Evolutionary conservation across 2,888 invertebrate genomes (phyloP), one percentile per base, ranked within the genome.

Genomic region (Hedya salicella): DNA sequence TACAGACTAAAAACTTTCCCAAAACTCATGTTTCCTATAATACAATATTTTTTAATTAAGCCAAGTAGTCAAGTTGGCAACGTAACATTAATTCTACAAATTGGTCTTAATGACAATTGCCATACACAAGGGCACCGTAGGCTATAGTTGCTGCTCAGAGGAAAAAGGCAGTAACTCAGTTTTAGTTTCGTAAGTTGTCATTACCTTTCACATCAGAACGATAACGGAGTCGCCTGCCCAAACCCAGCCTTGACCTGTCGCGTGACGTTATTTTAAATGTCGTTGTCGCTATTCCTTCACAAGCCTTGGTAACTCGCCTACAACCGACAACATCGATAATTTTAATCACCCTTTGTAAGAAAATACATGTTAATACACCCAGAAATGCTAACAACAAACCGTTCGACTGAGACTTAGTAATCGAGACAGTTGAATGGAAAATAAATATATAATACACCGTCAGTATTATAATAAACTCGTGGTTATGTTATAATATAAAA

Each of bases 31-130:
- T 52, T 19, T 59, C 25, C 40, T 42, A 11, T 46, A 46, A 46
- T 13, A 14, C 36, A 11, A 39, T 39, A 39, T 30, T 53, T 59
- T 63, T 65, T 65, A 65, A 53, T 65, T 60, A 53, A 59, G 75
- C 71, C 73, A 71, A 71, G 67, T 70, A 71, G 59, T 66, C 71
- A 75, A 68, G 69, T 62, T 66, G 57, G 70, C 65, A 65, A 73
- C 75, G 66, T 75, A 70, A 72, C 72, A 80, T 82, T 87, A 84
- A 85, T 88, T 88, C 78, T 77, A 81, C 83, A 86, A 87, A 88
- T 87, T 87, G 85, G 79, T 76, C 80, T 82, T 80, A 84, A 86
- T 85, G 82, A 83, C 83, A 82, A 87, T 84, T 81, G 76, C 68
- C 72, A 73, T 78, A 76, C 75, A 76, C 75, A 71, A 72, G 77